Conservation (phyloP, 1,140 invertebrate genomes). For the Magallana ariakensis region DNA sequence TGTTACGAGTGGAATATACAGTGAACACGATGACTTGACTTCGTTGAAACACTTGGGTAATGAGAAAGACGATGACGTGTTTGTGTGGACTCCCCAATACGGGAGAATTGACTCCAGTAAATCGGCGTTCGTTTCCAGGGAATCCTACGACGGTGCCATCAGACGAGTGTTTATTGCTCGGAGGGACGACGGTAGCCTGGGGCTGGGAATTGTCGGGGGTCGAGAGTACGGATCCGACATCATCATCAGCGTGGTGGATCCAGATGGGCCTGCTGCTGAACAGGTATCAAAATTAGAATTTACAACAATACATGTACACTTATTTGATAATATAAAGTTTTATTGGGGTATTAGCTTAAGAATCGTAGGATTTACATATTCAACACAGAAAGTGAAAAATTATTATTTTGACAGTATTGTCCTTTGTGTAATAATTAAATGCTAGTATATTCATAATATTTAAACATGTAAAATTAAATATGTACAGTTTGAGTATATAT, state of each 20-base stretch:
- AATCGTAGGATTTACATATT: no score
- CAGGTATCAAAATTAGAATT: slow-evolving; percentile 58
- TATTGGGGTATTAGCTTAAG: no score
- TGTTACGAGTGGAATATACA: slow-evolving; percentile 69
- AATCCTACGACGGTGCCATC: slow-evolving; percentile 45
- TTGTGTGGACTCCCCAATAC: slow-evolving; percentile 58
- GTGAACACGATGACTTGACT: slow-evolving; percentile 60
- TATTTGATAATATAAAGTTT: no score
- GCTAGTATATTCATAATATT: no score
- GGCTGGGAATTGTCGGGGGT: slow-evolving; percentile 97
- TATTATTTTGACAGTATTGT: no score
- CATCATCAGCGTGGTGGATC: slow-evolving; percentile 85
- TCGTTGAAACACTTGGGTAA: slow-evolving; percentile 51
- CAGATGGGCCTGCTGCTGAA: slow-evolving; percentile 93
- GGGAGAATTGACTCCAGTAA: slow-evolving; percentile 41
- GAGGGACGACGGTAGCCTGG: slow-evolving; percentile 83
- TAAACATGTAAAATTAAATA: no score
- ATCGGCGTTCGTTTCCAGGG: slow-evolving; percentile 52
- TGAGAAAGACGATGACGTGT: slow-evolving; percentile 54
- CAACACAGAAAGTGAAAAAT: background rate
- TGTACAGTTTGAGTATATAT: no score
- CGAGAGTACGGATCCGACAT: slow-evolving; percentile 98
- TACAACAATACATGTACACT: no score
- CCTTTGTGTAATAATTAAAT: no score
- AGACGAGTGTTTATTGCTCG: slow-evolving; percentile 66